Base-by-base conservation (phyloP, 1,140 invertebrate species). In the Hirudo medicinalis region DNA sequence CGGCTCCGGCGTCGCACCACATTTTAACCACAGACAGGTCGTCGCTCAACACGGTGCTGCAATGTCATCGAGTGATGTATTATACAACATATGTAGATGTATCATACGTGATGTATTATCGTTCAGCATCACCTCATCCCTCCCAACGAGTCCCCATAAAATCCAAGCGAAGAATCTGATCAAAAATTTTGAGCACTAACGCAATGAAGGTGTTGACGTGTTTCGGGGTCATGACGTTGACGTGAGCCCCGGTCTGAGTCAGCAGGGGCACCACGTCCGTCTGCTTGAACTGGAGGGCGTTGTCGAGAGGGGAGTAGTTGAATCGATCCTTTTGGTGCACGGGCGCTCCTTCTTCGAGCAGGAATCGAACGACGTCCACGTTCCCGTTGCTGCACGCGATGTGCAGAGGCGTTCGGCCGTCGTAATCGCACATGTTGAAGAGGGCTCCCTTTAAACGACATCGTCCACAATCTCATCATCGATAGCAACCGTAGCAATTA, bases 381-480 rank as follows among this genome's bases (percentile, higher is more conserved):
- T 81, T 73, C 17, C 79, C 80, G 71, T 81, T 78, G 49, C 70
- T 72, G 29, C 76, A 76, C 60, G 80, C 78, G 15, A 82, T 60
- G 77, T 89, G 87, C 17, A 89, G 76, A 0, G 87, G 81, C 0
- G 87, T 88, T 29, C 87, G 78, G 54, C 85, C 86, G 0, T 84
- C 85, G 13, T 82, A 76, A 78, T 89, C 87, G 71, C 29, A 53
- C 36, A 43, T 53, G 71, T 70, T 72, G 71, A 74, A 72, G 49
- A 43, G 27, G 25, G 71, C 73, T 19, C 73, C 73, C 57, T 63
- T 49, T 13, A 9, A 49, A 49, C 11, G 43, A 49, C 43, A 49
- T 8, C 43, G 11, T 49, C 40, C 4, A 6, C 40, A 40, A 6
- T 11, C 4, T 40, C 40, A 40, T 49, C 13, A 13, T 49, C 13